A percentile compares a stretch with the other conserved stretches of the same genome.
Conservation (phyloP, 2,888 invertebrate genomes). For the Trichogramma dendrolimi region DNA sequence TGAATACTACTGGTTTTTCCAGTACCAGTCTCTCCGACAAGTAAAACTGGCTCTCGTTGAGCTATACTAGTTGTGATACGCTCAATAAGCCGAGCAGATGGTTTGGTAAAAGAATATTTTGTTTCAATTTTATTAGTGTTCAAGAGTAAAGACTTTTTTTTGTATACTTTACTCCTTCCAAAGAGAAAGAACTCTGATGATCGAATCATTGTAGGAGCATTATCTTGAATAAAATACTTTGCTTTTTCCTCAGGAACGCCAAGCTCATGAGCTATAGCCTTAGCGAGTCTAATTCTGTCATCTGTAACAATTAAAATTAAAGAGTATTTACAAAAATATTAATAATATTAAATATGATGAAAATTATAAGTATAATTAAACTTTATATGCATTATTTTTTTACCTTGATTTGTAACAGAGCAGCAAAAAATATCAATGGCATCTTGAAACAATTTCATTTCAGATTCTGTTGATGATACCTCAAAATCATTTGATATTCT, state of each 20-base stretch:
- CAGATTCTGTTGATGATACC: slow-evolving; percentile 65
- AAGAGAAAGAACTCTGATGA: slow-evolving; percentile 61
- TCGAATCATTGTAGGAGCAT: slow-evolving; percentile 73
- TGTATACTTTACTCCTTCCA: slow-evolving; percentile 60
- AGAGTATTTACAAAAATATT: slow-evolving; percentile 1
- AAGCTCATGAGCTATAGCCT: slow-evolving; percentile 72
- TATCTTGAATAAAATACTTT: slow-evolving; percentile 70
- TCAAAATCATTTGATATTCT: slow-evolving; percentile 72
- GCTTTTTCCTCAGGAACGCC: slow-evolving; percentile 79
- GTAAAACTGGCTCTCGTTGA: slow-evolving; percentile 80
- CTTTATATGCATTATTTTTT: not conserved
- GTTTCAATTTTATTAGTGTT: slow-evolving; percentile 49
- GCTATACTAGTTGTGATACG: slow-evolving; percentile 79
- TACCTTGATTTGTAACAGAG: slow-evolving; percentile 59
- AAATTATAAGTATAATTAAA: no score
- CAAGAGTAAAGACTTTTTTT: slow-evolving; percentile 34
- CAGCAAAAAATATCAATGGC: slow-evolving; percentile 88
- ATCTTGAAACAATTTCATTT: slow-evolving; percentile 75
- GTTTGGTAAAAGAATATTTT: slow-evolving; percentile 78
- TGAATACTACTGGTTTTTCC: slow-evolving; percentile 96
- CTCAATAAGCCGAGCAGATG: slow-evolving; percentile 78
- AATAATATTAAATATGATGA: no score
- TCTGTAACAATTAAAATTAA: slow-evolving; percentile 44
- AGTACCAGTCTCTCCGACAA: slow-evolving; percentile 97
- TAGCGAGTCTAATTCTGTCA: slow-evolving; percentile 64